phyloP scores from a whole-genome alignment of 2,113 vertebrate species.

The Muntiacus muntjak region DNA sequence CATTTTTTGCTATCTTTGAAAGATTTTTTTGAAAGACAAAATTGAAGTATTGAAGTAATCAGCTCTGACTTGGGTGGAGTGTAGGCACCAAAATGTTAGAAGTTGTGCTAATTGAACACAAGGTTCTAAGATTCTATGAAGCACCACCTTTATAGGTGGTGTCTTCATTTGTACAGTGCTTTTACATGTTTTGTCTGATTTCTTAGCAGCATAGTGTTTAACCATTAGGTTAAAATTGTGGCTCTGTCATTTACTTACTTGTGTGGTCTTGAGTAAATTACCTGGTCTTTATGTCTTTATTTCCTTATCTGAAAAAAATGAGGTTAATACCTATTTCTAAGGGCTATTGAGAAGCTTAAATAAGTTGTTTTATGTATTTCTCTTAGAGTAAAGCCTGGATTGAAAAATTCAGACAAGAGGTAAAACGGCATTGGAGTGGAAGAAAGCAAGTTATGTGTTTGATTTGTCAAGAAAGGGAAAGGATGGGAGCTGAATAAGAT shows the following conservation, averaged over 20 bases:
- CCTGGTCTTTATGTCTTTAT: background rate
- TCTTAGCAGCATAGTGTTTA: background rate
- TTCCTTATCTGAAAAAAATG: background rate
- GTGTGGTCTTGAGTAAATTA: background rate
- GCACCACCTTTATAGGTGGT: background rate
- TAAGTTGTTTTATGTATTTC: background rate
- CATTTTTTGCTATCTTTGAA: background rate
- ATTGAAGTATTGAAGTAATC: slow-evolving; percentile 2
- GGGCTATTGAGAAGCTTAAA: background rate
- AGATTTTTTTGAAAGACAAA: slow-evolving; percentile 10
- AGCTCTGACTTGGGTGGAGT: background rate
- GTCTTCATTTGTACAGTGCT: background rate
- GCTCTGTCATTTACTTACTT: background rate
- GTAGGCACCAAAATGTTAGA: background rate
- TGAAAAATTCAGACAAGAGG: background rate
- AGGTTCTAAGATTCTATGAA: background rate
- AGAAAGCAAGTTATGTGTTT: background rate
- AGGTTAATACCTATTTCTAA: background rate
- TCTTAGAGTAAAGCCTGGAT: background rate
- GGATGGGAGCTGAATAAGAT: background rate
- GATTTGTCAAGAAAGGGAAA: background rate
- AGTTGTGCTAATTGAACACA: background rate
- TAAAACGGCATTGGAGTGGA: background rate
- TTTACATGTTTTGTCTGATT: background rate
- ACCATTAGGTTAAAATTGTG: background rate